These are phyloP conservation scores for Nineta flava DNA, from an alignment of 2,888 invertebrate genomes.

Conservation along the genomic window DNA sequence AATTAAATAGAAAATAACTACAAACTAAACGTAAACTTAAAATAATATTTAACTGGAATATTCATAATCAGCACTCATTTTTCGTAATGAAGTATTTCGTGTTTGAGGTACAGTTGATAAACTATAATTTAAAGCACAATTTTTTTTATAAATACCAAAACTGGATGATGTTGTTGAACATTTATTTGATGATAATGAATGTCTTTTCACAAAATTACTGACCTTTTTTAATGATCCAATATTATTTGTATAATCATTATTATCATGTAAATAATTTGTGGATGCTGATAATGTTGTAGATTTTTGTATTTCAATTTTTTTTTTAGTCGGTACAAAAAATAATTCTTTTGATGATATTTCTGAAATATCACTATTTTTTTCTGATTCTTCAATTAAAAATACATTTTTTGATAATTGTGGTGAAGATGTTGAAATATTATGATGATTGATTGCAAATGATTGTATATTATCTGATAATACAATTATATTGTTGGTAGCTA, in stretches of 20 bases:
- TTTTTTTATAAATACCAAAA: too few relatives aligned
- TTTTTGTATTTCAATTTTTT: too few relatives aligned
- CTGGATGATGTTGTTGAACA: too few relatives aligned
- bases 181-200: not conserved
- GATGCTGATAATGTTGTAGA: not conserved
- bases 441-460: not conserved
- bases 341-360: not conserved
- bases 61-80: too few relatives aligned
- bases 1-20: too few relatives aligned
- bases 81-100: too few relatives aligned
- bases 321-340: too few relatives aligned
- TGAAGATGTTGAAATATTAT: conserved; percentile 19
- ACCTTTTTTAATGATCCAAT: not conserved
- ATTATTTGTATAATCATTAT: not conserved
- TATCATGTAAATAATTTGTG: not conserved
- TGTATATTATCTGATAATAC: not conserved
- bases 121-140: too few relatives aligned
- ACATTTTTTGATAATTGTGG: conserved; percentile 22
- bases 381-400: conserved; percentile 19
- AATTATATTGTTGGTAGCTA: not conserved
- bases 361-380: conserved; percentile 7
- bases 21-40: too few relatives aligned
- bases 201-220: not conserved
- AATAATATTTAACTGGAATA: too few relatives aligned
- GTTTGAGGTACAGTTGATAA: too few relatives aligned